Evolutionary conservation across 2,888 invertebrate species (phyloP).

Genomic region (Conchocele bisecta): DNA sequence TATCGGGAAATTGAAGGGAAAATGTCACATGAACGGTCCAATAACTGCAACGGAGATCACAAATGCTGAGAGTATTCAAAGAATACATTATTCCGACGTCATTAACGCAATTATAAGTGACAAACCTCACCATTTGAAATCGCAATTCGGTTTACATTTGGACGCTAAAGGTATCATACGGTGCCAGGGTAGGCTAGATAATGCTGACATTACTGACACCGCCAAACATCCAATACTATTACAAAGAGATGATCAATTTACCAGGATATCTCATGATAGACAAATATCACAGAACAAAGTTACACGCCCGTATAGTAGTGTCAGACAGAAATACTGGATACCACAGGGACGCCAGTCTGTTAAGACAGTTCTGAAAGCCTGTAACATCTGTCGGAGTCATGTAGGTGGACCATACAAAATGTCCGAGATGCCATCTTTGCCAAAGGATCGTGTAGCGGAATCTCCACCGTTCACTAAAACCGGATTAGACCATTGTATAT

Average conservation of each 20-base stretch:
- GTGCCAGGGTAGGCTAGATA: too few relatives aligned
- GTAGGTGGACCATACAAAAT: conserved; percentile 3
- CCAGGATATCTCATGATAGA: too few relatives aligned
- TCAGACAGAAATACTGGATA: conserved; percentile 12
- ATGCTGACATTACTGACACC: too few relatives aligned
- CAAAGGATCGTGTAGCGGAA: background rate
- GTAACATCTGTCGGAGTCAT: background rate
- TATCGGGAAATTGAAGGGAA: conserved; percentile 15
- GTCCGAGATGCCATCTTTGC: background rate
- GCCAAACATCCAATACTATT: too few relatives aligned
- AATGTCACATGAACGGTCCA: background rate
- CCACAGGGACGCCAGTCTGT: conserved; percentile 2
- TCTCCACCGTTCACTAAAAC: background rate
- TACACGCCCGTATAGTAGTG: too few relatives aligned
- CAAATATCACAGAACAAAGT: too few relatives aligned
- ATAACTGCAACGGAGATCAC: conserved; percentile 17
- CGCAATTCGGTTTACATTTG: too few relatives aligned
- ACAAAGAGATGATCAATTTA: too few relatives aligned
- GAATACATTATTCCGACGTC: background rate
- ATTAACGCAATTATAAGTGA: background rate
- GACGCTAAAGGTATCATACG: too few relatives aligned
- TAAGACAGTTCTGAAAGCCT: background rate
- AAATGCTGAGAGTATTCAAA: conserved; percentile 21
- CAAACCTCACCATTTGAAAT: conserved; percentile 4
- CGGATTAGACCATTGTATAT: background rate